Evolutionary conservation across 2,888 invertebrate genomes (phyloP).

Genomic region (Eupithecia dodoneata): DNA sequence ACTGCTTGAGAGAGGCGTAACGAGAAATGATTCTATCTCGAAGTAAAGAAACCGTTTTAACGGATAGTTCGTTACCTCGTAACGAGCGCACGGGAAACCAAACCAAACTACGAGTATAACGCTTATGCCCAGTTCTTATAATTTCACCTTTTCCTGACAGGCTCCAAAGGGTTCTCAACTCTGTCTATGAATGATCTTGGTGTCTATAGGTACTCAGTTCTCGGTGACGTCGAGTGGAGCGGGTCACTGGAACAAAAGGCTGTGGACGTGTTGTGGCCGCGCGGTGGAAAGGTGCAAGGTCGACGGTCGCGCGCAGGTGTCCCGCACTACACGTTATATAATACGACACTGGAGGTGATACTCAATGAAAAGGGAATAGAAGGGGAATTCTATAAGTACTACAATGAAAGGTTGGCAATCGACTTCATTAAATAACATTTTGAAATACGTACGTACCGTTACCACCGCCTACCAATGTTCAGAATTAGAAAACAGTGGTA

Average conservation of each 20-base stretch:
- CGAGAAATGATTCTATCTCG: not conserved
- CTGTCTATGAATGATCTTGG: not conserved
- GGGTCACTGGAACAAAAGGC: constrained; percentile 13
- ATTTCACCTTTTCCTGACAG: not conserved
- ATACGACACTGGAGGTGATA: not conserved
- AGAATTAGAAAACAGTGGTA: not conserved
- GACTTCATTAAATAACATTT: not conserved
- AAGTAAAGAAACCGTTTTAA: not conserved
- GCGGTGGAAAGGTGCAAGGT: constrained; percentile 54
- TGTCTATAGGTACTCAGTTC: not conserved
- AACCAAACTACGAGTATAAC: not conserved
- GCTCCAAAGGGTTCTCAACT: not conserved
- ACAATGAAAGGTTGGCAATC: not conserved
- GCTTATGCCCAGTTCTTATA: not conserved
- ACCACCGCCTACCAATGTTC: no score
- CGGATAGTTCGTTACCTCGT: not conserved
- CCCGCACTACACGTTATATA: not conserved
- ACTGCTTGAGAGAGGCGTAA: not conserved
- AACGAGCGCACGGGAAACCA: not conserved
- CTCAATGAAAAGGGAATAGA: not conserved
- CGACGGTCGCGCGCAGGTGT: constrained; percentile 53
- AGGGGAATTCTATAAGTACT: not conserved
- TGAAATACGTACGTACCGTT: not conserved
- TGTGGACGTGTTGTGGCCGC: constrained; percentile 13
- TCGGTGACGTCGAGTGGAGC: not conserved